A percentile compares a stretch with the other conserved stretches of the same genome.
Evolutionary conservation across 2,797 vertebrate species (phyloP).

Genomic region (Oreochromis mossambicus): DNA sequence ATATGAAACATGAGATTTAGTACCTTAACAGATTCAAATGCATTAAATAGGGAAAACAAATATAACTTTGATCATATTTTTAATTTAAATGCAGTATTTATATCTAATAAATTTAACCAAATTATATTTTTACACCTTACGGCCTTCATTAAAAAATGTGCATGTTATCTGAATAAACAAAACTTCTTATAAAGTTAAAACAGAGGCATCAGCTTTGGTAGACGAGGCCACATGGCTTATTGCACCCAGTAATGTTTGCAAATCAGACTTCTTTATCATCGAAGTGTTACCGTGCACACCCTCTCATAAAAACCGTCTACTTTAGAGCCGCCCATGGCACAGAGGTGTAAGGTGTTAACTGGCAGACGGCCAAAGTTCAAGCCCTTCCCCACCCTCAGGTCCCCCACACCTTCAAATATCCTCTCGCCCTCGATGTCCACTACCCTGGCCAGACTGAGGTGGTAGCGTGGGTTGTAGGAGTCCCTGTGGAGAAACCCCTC

Average conservation of each 20-base stretch:
- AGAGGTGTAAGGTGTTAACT: conserved; percentile 78
- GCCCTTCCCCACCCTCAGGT: conserved; percentile 65
- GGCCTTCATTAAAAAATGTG: background rate
- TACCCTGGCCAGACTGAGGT: conserved; percentile 82
- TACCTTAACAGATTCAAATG: background rate
- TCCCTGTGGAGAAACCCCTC: conserved; percentile 71
- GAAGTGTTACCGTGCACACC: conserved; percentile 59
- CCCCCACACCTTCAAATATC: conserved; percentile 55
- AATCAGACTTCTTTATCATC: conserved; percentile 24
- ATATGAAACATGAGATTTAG: background rate
- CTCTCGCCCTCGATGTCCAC: background rate
- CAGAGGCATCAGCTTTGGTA: background rate
- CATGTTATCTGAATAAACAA: background rate
- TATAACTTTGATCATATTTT: background rate
- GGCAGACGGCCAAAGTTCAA: conserved; percentile 76
- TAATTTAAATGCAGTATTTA: background rate
- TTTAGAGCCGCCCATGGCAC: conserved; percentile 20
- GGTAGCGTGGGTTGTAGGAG: conserved; percentile 75
- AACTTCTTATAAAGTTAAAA: background rate
- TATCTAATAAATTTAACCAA: background rate
- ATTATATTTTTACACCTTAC: background rate
- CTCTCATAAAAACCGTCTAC: conserved; percentile 61
- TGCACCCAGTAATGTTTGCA: background rate
- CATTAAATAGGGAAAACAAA: background rate
- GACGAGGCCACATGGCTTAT: background rate